These are phyloP conservation scores for Phorcus lineatus DNA, from an alignment of 2,888 invertebrate genomes.

Conservation along the genomic window DNA sequence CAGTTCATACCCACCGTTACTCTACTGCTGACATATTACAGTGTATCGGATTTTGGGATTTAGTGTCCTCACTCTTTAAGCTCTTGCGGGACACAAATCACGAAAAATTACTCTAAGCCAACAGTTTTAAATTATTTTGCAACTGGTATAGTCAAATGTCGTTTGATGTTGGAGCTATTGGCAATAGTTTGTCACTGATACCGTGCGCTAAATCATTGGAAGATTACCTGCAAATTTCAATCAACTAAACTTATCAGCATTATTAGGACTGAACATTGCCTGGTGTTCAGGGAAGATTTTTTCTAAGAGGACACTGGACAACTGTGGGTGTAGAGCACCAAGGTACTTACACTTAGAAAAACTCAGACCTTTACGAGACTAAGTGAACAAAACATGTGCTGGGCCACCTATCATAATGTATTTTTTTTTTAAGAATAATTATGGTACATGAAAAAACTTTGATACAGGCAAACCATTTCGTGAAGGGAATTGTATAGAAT, in stretches of 20 bases:
- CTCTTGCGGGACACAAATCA: slow-evolving; percentile 4
- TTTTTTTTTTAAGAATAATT: too few species aligned
- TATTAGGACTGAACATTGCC: too few species aligned
- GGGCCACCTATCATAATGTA: too few species aligned
- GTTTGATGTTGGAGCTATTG: not conserved
- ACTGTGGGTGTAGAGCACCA: too few species aligned
- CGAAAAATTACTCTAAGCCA: slow-evolving; percentile 5
- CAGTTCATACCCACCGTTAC: not conserved
- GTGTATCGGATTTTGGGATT: not conserved
- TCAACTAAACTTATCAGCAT: not conserved
- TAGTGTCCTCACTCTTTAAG: not conserved
- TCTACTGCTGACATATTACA: not conserved
- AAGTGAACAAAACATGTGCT: too few species aligned
- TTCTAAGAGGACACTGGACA: too few species aligned
- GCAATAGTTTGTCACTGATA: not conserved
- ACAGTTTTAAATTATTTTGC: slow-evolving; percentile 5
- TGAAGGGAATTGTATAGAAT: too few species aligned
- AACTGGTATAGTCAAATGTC: not conserved
- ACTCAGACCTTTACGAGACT: too few species aligned
- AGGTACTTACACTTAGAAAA: too few species aligned
- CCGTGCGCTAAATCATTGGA: not conserved
- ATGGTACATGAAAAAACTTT: too few species aligned
- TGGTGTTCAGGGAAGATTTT: too few species aligned
- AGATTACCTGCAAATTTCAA: not conserved
- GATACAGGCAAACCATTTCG: too few species aligned